These are phyloP conservation scores for Drosophila equinoxialis DNA, from an alignment of 1,140 invertebrate genomes.

Conservation along the genomic window DNA sequence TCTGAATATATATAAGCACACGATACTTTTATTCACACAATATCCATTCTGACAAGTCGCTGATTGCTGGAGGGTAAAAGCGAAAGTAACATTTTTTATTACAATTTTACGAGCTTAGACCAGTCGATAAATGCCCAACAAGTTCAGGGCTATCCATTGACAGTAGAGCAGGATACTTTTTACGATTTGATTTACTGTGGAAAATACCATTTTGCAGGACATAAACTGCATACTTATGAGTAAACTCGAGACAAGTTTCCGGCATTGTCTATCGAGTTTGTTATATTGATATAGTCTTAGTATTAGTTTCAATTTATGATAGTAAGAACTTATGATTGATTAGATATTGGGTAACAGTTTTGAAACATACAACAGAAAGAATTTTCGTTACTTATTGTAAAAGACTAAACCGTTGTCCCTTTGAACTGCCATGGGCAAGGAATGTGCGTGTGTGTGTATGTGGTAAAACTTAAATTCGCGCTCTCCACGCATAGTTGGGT, in stretches of 20 bases:
- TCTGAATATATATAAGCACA: not conserved
- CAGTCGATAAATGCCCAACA: conserved; percentile 20
- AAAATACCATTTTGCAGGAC: not conserved
- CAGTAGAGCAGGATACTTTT: not conserved
- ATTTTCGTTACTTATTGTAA: not conserved
- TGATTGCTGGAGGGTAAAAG: conserved; percentile 3
- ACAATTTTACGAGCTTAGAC: conserved; percentile 36
- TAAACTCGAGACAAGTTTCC: not conserved
- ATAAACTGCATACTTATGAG: conserved; percentile 3
- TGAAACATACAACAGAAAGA: not conserved
- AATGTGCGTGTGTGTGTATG: not conserved
- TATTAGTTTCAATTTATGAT: too few relatives aligned
- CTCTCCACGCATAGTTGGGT: not conserved
- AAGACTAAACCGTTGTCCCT: not conserved
- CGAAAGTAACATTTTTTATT: conserved; percentile 42
- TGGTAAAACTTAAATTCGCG: not conserved
- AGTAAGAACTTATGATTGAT: too few relatives aligned
- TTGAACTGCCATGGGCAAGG: not conserved
- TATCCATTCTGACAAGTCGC: not conserved
- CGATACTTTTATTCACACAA: not conserved
- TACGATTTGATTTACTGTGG: conserved; percentile 6
- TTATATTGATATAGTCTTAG: not conserved
- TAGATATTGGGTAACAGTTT: too few relatives aligned
- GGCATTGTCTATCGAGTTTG: not conserved
- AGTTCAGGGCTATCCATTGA: not conserved